Evolutionary conservation across 64 coral and sea anemone species (phyloP).

Genomic region (Dendrophyllia cribrosa): DNA sequence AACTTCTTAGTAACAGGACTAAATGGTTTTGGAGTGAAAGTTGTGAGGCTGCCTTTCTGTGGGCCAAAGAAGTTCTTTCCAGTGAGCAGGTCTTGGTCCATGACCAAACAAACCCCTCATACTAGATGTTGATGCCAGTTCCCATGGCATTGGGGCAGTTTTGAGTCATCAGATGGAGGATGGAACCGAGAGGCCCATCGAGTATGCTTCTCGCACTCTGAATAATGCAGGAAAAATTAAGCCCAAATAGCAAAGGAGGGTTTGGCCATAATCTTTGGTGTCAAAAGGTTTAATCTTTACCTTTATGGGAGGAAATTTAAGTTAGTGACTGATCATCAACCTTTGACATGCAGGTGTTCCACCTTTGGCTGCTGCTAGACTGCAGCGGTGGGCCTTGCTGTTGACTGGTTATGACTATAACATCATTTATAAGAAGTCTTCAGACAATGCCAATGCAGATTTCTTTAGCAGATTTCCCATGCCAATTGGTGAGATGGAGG

Average conservation of each 20-base stretch:
- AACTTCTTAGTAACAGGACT: slow-evolving; percentile 46
- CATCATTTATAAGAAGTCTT: not conserved
- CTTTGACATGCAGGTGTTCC: not conserved
- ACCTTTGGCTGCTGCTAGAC: not conserved
- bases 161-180: slow-evolving; percentile 34
- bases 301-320: slow-evolving; percentile 17
- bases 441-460: not conserved
- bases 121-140: slow-evolving; percentile 44
- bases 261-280: slow-evolving; percentile 4
- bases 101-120: slow-evolving; percentile 24
- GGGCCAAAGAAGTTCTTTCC: slow-evolving; percentile 39
- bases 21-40: slow-evolving; percentile 30
- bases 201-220: slow-evolving; percentile 57
- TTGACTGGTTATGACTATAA: slow-evolving; percentile 17
- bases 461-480: not conserved
- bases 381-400: slow-evolving; percentile 14
- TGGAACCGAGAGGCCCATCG: slow-evolving; percentile 51
- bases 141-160: slow-evolving; percentile 42
- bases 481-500: not conserved
- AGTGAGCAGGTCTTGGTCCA: slow-evolving; percentile 44
- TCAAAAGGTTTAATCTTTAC: slow-evolving; percentile 35
- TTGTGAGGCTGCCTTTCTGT: slow-evolving; percentile 27
- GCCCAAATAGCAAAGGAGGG: slow-evolving; percentile 17
- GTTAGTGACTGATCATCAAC: slow-evolving; percentile 8
- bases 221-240: slow-evolving; percentile 25